Evolutionary conservation across 2,888 invertebrate genomes (phyloP), one percentile per base, ranked within the genome.

Genomic region (Lasioglossum zephyrum): DNA sequence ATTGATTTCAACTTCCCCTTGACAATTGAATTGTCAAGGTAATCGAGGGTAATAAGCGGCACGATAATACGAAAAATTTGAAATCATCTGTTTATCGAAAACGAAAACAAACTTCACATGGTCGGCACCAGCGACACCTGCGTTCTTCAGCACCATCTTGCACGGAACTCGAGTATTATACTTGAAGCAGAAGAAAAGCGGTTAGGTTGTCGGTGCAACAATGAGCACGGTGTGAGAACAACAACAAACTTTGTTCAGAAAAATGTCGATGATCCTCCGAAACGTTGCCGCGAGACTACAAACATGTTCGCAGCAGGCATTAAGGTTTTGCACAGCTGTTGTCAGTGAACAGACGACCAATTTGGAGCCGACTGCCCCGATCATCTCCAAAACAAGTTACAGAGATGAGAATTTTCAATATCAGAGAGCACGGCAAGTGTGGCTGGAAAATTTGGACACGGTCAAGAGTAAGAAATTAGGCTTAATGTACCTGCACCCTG

Each of bases 401-500:
- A 90, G 85, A 41, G 90, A 90, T 44, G 88, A 89, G 11, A 77
- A 89, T 3, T 82, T 85, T 6, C 82, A 92, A 11, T 97, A 96
- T 88, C 95, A 96, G 41, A 96, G 96, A 92, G 96, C 97, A 0
- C 96, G 98, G 16, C 97, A 98, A 95, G 97, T 97, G 75, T 99
- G 98, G 98, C 96, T 99, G 69, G 98, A 98, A 94, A 98, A 97
- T 95, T 94, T 98, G 66, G 97, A 98, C 93, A 96, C 97, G 0
- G 95, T 97, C 31, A 96, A 97, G 87, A 97, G 97, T 92, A 96
- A 97, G 85, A 98, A 98, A 95, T 93, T 98, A n/a, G 98, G 98
- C 0, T 95, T 99, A 1, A 95, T 99, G 53, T 97, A 98, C 94
- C 95, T 99, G 63, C 99, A 99, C 95, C 99, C 99, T 0, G 96